Percentiles rank a stretch among this genome's conserved stretches.
phyloP scores from a whole-genome alignment of 2,888 invertebrate species.

The Phragmatobia fuliginosa region DNA sequence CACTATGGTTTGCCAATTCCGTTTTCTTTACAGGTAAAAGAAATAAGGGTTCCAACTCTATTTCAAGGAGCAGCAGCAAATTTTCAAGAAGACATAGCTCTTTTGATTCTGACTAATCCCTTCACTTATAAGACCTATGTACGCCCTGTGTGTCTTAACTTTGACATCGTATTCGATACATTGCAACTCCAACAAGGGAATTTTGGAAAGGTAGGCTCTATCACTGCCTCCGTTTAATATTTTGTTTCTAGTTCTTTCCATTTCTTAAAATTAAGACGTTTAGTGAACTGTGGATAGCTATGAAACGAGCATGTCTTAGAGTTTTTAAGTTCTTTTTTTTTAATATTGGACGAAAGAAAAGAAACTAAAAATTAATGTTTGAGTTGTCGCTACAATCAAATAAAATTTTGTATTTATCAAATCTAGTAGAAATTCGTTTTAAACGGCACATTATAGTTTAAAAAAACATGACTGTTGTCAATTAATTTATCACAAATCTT shows the following conservation, averaged over 20 bases:
- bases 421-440: too few species aligned
- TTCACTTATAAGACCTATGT: slow-evolving; percentile 14
- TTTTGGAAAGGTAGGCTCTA: slow-evolving; percentile 17
- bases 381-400: neutral
- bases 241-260: neutral
- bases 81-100: slow-evolving; percentile 20
- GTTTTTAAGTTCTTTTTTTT: too few species aligned
- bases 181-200: slow-evolving; percentile 17
- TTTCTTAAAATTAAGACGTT: neutral
- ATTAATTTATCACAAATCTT: too few species aligned
- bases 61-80: slow-evolving; percentile 15
- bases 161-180: slow-evolving; percentile 18
- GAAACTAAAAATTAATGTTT: neutral
- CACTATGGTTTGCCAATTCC: neutral
- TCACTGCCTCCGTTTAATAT: neutral
- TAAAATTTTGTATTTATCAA: neutral
- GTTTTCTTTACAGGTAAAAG: slow-evolving; percentile 6
- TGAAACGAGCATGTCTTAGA: neutral
- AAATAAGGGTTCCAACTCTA: slow-evolving; percentile 14
- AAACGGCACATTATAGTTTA: too few species aligned
- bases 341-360: neutral
- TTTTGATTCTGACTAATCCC: slow-evolving; percentile 1
- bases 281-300: neutral
- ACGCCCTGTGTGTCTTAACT: slow-evolving; percentile 16
- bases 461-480: too few species aligned